These are phyloP conservation scores for Silurus aristotelis DNA, from an alignment of 2,797 vertebrate species.

Conservation along the genomic window DNA sequence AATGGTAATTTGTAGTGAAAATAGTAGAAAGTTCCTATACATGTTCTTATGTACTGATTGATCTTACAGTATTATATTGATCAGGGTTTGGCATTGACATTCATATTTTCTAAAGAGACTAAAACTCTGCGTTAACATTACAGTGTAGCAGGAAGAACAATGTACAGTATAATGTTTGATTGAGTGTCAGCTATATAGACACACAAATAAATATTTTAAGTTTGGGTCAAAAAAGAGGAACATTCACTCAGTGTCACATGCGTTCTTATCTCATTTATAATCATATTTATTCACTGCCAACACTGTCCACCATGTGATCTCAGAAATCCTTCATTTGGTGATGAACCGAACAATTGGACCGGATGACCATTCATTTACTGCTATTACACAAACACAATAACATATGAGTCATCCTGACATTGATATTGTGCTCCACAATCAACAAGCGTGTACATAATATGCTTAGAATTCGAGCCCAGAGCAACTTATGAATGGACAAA, in stretches of 20 bases:
- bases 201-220: neutral
- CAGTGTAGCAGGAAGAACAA: neutral
- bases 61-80: neutral
- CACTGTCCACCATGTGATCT: constrained; percentile 27
- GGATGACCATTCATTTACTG: constrained; percentile 52
- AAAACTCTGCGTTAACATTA: neutral
- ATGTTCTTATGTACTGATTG: neutral
- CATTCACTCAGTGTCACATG: neutral
- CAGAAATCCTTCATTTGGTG: constrained; percentile 37
- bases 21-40: neutral
- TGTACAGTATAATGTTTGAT: neutral
- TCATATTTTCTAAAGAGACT: neutral
- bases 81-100: neutral
- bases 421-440: constrained; percentile 45
- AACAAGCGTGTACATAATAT: constrained; percentile 7
- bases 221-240: neutral
- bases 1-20: neutral
- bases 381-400: constrained; percentile 49
- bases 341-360: constrained; percentile 21
- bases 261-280: neutral
- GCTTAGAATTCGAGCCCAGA: constrained; percentile 47
- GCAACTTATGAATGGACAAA: constrained; percentile 53
- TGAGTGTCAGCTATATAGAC: neutral
- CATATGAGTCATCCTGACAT: constrained; percentile 39
- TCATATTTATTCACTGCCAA: neutral